These are phyloP conservation scores for Steromphala cineraria DNA, from an alignment of 2,888 invertebrate species.

Conservation along the genomic window DNA sequence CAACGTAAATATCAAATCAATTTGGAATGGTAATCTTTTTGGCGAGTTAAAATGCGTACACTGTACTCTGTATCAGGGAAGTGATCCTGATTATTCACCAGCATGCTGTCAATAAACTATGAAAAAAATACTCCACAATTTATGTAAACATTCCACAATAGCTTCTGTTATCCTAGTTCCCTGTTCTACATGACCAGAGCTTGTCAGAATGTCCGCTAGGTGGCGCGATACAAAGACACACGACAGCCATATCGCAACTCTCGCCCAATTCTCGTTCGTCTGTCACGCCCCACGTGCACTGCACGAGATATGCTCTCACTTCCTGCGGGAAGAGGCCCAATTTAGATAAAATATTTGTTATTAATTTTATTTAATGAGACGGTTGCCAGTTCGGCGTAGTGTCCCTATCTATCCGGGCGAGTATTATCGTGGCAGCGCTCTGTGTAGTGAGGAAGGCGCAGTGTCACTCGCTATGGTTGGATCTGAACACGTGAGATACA, in stretches of 20 bases:
- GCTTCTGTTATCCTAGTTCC: not conserved
- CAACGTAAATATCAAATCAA: too few relatives aligned
- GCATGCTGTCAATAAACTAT: too few relatives aligned
- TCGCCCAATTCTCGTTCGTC: not conserved
- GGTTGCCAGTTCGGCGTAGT: not conserved
- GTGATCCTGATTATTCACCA: too few relatives aligned
- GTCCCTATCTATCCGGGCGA: not conserved
- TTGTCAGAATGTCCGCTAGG: not conserved
- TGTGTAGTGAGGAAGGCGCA: not conserved
- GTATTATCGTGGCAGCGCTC: not conserved
- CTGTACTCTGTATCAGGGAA: too few relatives aligned
- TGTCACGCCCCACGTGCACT: constrained; percentile 14
- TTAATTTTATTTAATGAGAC: constrained; percentile 18
- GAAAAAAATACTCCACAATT: too few relatives aligned
- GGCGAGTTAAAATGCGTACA: too few relatives aligned
- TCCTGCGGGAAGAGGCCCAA: constrained; percentile 1
- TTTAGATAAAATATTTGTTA: constrained; percentile 15
- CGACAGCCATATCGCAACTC: not conserved
- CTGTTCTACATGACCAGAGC: not conserved
- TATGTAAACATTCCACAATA: too few relatives aligned
- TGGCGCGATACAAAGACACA: not conserved
- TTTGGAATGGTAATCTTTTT: too few relatives aligned
- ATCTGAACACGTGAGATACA: too few relatives aligned
- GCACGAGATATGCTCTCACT: constrained; percentile 2
- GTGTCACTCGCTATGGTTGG: not conserved